Evolutionary conservation across 2,797 vertebrate genomes (phyloP).

Genomic region (Neosilurus mollespiculum): DNA sequence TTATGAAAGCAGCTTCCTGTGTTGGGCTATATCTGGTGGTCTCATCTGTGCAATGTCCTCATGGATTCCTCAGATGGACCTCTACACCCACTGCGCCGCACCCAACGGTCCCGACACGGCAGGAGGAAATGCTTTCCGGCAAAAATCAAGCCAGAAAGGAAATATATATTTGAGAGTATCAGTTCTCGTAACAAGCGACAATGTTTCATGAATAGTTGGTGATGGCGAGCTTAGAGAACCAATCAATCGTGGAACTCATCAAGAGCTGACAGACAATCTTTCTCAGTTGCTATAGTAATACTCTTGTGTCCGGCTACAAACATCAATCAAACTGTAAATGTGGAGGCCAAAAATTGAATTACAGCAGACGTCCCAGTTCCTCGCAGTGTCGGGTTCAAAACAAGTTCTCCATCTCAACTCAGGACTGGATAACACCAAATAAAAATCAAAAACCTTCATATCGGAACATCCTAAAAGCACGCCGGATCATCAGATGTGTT

Average conservation of each 20-base stretch:
- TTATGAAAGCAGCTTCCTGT: constrained; percentile 50
- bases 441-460: background rate
- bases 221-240: constrained; percentile 20
- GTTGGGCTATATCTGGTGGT: constrained; percentile 39
- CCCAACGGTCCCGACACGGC: background rate
- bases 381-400: constrained; percentile 17
- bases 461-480: background rate
- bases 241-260: constrained; percentile 32
- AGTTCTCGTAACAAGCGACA: constrained; percentile 3
- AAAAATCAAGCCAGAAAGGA: constrained; percentile 1
- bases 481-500: background rate
- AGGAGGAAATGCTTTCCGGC: background rate
- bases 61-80: constrained; percentile 12
- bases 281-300: constrained; percentile 31
- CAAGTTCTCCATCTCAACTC: background rate
- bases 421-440: background rate
- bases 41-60: constrained; percentile 44
- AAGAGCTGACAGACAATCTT: constrained; percentile 27
- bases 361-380: constrained; percentile 34
- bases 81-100: background rate
- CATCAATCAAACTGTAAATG: constrained; percentile 42
- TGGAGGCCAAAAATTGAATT: constrained; percentile 35
- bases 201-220: constrained; percentile 25
- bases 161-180: constrained; percentile 10
- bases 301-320: constrained; percentile 9